These are phyloP conservation scores for Piezodorus guildinii DNA, from an alignment of 1,140 invertebrate genomes.

Conservation along the genomic window DNA sequence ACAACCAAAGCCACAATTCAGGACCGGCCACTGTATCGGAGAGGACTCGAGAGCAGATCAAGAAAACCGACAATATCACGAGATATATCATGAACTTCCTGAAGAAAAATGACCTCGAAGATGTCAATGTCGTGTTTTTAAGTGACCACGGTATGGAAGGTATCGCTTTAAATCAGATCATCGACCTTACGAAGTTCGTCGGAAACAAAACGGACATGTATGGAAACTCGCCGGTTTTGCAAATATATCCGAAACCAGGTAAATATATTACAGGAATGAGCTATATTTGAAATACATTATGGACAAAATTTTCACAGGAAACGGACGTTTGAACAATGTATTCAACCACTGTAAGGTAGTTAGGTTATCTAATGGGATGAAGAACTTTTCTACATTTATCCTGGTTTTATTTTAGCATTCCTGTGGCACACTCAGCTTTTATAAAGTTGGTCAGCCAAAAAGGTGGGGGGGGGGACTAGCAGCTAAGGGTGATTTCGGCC, in stretches of 20 bases:
- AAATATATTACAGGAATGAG: no score
- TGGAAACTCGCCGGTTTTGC: slow-evolving; percentile 37
- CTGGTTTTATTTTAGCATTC: no score
- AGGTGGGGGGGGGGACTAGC: no score
- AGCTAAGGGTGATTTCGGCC: no score
- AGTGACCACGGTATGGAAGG: slow-evolving; percentile 64
- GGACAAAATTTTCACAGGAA: no score
- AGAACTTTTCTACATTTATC: no score
- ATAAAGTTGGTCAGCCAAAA: no score
- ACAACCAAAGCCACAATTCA: slow-evolving; percentile 42
- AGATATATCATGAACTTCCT: slow-evolving; percentile 45
- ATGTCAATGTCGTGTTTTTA: slow-evolving; percentile 53
- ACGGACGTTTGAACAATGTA: no score
- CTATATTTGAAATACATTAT: not conserved
- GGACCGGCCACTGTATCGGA: slow-evolving; percentile 36
- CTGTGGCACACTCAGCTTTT: no score
- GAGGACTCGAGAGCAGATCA: slow-evolving; percentile 38
- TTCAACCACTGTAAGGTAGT: no score
- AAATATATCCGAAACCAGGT: slow-evolving; percentile 44
- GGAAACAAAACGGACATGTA: slow-evolving; percentile 34
- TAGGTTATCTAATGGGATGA: no score
- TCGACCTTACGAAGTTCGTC: slow-evolving; percentile 46
- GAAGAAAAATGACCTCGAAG: slow-evolving; percentile 38
- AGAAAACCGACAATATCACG: slow-evolving; percentile 43
- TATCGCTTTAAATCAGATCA: slow-evolving; percentile 39